Base-by-base conservation (phyloP, 2,113 vertebrate species). In the Illadopsis cleaveri region DNA sequence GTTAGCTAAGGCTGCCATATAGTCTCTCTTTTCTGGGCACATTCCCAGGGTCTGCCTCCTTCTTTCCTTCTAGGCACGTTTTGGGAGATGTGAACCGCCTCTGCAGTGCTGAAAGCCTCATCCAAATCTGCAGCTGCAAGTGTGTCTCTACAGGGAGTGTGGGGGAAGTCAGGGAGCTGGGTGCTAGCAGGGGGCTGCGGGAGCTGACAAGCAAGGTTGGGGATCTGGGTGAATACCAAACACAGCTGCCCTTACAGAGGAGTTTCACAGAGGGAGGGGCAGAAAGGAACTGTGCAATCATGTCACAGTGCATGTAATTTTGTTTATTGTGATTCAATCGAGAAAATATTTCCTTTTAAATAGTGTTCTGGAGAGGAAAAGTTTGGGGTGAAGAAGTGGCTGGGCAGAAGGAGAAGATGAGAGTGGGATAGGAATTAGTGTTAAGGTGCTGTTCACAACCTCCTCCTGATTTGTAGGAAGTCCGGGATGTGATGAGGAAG, bases 1-100 rank as follows among this genome's bases (percentile, higher is more conserved):
- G 21, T 53, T 65, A 38, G 3, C 48, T 76, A 30, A 8, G 35
- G 23, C 40, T 61, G 37, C 40, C 0, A 0, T 22, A 20, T 1
- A 44, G 6, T 12, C 18, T 87, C 40, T 12, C 45, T 79, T 84
- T 3, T 2, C 35, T 5, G 3, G 18, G 33, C 27, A 38, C 15
- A n/a, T 18, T 16, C 31, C 30, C 28, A 9, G 9, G 12, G 15
- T 23, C 21, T 86, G 20, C 28, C 1, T 1, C 28, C 58, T 53
- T 33, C 56, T 61, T 70, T 65, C 40, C 31, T 38, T 79, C 51
- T 12, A 38, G 56, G 51, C 31, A 48, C 9, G 19, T 25, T 35
- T 24, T 51, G 30, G 23, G 25, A 42, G 38, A 30, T 45, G 35
- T 18, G 79, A 8, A 3, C 13, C 35, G 28, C 27, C 37, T 73